Percentiles rank a stretch among this genome's conserved stretches.
phyloP scores from a whole-genome alignment of 2,888 invertebrate species.

The Geophilus truncorum region DNA sequence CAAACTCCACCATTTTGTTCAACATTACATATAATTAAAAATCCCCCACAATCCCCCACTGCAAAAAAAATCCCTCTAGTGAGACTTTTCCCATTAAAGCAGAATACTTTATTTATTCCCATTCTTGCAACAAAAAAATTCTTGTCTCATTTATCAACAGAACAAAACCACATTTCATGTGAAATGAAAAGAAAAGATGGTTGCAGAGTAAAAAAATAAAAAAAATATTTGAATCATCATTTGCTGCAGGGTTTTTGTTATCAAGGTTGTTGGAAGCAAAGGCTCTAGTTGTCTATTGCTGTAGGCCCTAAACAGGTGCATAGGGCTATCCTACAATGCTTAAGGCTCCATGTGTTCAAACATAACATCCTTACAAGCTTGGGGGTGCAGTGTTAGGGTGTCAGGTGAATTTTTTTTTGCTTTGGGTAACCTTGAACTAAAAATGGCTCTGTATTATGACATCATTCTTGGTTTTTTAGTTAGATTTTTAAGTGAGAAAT shows the following conservation, averaged over 20 bases:
- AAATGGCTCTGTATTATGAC: background rate
- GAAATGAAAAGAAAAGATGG: background rate
- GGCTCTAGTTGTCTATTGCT: background rate
- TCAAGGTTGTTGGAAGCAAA: background rate
- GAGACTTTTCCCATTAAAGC: background rate
- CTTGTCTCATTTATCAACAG: conserved; percentile 3
- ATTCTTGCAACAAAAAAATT: background rate
- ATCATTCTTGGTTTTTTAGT: background rate
- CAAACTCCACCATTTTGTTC: background rate
- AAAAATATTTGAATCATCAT: background rate
- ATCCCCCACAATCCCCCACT: too few species aligned
- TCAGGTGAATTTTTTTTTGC: background rate
- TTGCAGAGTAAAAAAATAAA: background rate
- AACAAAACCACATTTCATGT: background rate
- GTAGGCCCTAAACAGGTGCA: background rate
- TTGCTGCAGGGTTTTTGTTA: background rate
- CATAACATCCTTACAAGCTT: background rate
- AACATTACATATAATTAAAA: background rate
- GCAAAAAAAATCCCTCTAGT: background rate
- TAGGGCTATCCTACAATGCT: conserved; percentile 10
- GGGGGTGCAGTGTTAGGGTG: background rate
- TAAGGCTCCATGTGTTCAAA: background rate
- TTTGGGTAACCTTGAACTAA: background rate
- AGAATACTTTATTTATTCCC: too few species aligned
- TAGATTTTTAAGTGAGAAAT: too few species aligned